Conservation (phyloP, 2,113 vertebrate genomes). For the Myxocyprinus asiaticus region DNA sequence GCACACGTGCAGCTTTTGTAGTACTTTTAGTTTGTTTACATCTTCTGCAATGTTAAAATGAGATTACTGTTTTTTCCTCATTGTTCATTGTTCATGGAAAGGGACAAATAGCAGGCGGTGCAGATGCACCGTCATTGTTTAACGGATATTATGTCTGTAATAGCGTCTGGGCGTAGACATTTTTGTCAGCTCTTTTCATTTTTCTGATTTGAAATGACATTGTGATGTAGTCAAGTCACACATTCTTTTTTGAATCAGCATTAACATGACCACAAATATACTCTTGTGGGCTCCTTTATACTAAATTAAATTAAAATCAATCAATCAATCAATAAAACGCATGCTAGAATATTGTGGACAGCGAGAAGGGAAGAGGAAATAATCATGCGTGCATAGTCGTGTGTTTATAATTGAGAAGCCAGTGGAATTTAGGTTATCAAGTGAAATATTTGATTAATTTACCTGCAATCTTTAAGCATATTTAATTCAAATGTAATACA, state of each 20-base stretch:
- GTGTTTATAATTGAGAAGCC: conserved; percentile 1
- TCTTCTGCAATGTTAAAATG: too few relatives aligned
- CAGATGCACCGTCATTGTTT: conserved; percentile 71
- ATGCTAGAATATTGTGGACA: background rate
- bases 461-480: background rate
- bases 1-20: background rate
- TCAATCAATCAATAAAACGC: conserved; percentile 5
- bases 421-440: conserved; percentile 2
- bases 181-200: conserved; percentile 73
- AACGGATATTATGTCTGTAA: conserved; percentile 82
- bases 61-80: conserved; percentile 61
- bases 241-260: conserved; percentile 26
- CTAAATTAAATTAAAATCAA: conserved; percentile 21
- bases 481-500: background rate
- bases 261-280: conserved; percentile 37
- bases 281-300: background rate
- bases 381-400: background rate
- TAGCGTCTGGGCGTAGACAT: conserved; percentile 80
- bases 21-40: conserved; percentile 62
- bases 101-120: conserved; percentile 48
- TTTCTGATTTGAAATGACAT: conserved; percentile 72
- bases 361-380: conserved; percentile 5
- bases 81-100: conserved; percentile 65
- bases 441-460: conserved; percentile 20
- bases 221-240: conserved; percentile 64